Evolutionary conservation across 2,888 invertebrate genomes (phyloP), one percentile per base, ranked within the genome.

Genomic region (Adelognathus sp.): DNA sequence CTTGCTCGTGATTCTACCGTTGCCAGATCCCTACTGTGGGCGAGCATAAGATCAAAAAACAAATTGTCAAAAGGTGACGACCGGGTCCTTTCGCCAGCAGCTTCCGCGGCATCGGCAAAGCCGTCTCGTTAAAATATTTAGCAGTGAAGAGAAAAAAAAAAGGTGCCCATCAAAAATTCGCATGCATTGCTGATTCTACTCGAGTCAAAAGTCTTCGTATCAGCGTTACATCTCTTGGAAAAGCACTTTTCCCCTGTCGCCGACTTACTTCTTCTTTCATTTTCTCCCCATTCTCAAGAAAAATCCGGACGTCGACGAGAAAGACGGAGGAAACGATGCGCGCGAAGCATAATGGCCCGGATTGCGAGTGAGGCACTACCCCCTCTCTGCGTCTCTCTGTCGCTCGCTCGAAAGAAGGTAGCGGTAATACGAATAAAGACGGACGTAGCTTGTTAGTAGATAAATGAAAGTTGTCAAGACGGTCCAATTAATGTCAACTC

Each of bases 401-500:
- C n/a, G n/a, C n/a, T n/a, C n/a, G n/a, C n/a, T n/a, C 74, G 80
- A 78, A 50, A 54, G 58, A 60, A 66, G 76, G 69, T 69, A 71
- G 63, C 41, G 60, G 83, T 82, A 84, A 86, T 86, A 82, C 83
- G 88, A 88, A 89, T 88, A 86, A 86, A 89, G 87, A 89, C 87
- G 88, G 87, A 90, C 87, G 87, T 88, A 89, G 88, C 90, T 90
- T 90, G 90, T 90, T 90, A 90, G 89, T 86, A 88, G 90, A 90
- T 89, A 88, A 90, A 90, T 90, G 89, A 90, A 90, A 90, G 89
- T 90, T 90, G 90, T 90, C 90, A 90, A 90, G 90, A 86, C 88
- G 89, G 88, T 90, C 90, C 90, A 90, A 90, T 90, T 90, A 90
- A 90, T 90, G 89, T 90, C 90, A 90, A 90, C 90, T 90, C 89